Percentiles rank a stretch among this genome's conserved stretches.
Evolutionary conservation across 1,140 invertebrate genomes (phyloP).

Genomic region (Planococcus citri): DNA sequence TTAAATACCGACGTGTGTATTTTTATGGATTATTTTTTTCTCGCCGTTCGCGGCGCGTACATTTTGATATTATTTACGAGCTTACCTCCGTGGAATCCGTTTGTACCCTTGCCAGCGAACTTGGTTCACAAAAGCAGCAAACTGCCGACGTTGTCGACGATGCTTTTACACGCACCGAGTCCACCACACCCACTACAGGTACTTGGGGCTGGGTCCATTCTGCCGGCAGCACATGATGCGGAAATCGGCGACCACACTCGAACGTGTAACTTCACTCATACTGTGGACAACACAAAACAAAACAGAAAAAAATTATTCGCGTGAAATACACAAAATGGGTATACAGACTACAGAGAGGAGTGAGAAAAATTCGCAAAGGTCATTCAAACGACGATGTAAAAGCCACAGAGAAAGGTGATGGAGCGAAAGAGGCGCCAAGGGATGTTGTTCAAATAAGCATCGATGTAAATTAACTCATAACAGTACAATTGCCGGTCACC

Average conservation of each 20-base stretch:
- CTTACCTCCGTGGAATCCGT: conserved; percentile 5
- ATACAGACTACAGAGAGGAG: too few relatives aligned
- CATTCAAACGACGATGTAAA: background rate
- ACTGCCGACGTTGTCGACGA: background rate
- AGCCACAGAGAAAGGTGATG: too few relatives aligned
- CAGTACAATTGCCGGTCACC: background rate
- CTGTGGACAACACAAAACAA: too few relatives aligned
- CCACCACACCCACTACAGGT: background rate
- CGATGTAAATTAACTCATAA: background rate
- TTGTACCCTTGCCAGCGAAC: background rate
- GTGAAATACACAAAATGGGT: background rate
- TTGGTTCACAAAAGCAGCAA: background rate
- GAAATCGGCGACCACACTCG: background rate
- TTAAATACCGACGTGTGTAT: too few relatives aligned
- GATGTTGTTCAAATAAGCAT: conserved; percentile 3
- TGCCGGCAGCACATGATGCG: background rate
- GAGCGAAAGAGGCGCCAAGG: background rate
- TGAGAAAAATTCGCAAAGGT: background rate
- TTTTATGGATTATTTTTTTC: too few relatives aligned
- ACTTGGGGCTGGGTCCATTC: background rate
- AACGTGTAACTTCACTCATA: background rate
- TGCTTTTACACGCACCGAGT: too few relatives aligned
- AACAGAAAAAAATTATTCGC: background rate
- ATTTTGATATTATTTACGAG: too few relatives aligned
- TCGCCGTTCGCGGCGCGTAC: too few relatives aligned